Evolutionary conservation across 2,888 invertebrate species (phyloP).

Genomic region (Miltochrista miniata): DNA sequence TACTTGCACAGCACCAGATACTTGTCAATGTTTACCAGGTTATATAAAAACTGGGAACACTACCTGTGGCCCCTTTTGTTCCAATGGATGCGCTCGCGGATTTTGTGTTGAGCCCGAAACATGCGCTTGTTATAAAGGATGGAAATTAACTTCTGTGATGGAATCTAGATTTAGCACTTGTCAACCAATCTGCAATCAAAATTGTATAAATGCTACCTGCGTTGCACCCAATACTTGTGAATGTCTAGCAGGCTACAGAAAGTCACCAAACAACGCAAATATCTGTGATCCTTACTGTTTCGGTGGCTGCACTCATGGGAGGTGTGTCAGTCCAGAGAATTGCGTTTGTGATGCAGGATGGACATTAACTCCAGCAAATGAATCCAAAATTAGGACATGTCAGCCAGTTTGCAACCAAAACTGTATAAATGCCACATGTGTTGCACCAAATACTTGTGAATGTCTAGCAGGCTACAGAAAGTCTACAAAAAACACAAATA

Average conservation of each 20-base stretch:
- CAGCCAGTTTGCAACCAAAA: not conserved
- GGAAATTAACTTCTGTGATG: slow-evolving; percentile 8
- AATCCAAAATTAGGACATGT: not conserved
- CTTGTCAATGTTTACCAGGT: slow-evolving; percentile 8
- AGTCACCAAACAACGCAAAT: not conserved
- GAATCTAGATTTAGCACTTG: not conserved
- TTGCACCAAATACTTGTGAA: not conserved
- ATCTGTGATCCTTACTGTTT: slow-evolving; percentile 33
- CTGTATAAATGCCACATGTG: slow-evolving; percentile 10
- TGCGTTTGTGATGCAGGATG: slow-evolving; percentile 34
- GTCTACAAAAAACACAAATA: not conserved
- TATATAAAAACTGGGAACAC: not conserved
- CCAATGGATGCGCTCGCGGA: slow-evolving; percentile 42
- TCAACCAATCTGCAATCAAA: slow-evolving; percentile 11
- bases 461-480: not conserved
- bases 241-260: slow-evolving; percentile 25
- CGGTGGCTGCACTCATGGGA: slow-evolving; percentile 29
- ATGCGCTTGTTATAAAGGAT: slow-evolving; percentile 49
- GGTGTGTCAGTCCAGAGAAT: slow-evolving; percentile 31
- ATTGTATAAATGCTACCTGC: slow-evolving; percentile 13
- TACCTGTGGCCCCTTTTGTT: slow-evolving; percentile 18
- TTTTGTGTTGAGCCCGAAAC: slow-evolving; percentile 35
- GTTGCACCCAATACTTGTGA: slow-evolving; percentile 5
- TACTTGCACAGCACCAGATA: slow-evolving; percentile 12
- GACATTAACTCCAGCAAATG: not conserved